Base-by-base conservation (phyloP, 2,888 invertebrate genomes). In the Synanthedon vespiformis region DNA sequence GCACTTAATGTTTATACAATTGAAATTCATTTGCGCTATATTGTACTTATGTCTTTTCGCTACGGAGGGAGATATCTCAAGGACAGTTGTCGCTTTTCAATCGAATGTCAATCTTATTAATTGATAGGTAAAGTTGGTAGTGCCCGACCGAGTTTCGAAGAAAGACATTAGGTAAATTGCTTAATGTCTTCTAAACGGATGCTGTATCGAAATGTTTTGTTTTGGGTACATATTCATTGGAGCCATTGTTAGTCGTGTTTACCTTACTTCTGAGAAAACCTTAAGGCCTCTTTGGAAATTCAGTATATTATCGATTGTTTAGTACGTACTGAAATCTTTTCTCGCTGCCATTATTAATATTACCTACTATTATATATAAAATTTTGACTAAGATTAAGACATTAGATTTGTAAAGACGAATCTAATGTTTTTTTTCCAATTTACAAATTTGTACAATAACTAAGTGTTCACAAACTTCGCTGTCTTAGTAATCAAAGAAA, bases 151-250 rank as follows among this genome's bases (percentile, higher is more conserved):
- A 55, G 48, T 52, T 13, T 58, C 48, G n/a, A 18, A 49, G 54
- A 55, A 61, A 66, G 69, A 72, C 76, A 77, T 84, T 82, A 83
- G 73, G 76, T 75, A 77, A 82, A 83, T 84, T 79, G 79, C 73
- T 78, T 79, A 83, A 85, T 82, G 83, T 76, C 72, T 73, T 76
- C 68, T 68, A 70, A 79, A 74, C 75, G 74, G 75, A 72, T 70
- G 71, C 68, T 71, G 72, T 61, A 57, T 57, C 58, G 72, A 72
- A 73, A 70, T 72, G 81, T 80, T 80, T 80, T 77, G 80, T 79
- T 77, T 72, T 61, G 68, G 61, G 58, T 48, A 48, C 48, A 18
- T 16, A 48, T 48, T 16, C 18, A 48, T 48, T 48, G 13, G 48
- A 48, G 16, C 44, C 44, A 44, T 44, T 44, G 44, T 44, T 44